These are phyloP conservation scores for Ciconia boyciana DNA, from an alignment of 2,113 vertebrate species.

Conservation along the genomic window DNA sequence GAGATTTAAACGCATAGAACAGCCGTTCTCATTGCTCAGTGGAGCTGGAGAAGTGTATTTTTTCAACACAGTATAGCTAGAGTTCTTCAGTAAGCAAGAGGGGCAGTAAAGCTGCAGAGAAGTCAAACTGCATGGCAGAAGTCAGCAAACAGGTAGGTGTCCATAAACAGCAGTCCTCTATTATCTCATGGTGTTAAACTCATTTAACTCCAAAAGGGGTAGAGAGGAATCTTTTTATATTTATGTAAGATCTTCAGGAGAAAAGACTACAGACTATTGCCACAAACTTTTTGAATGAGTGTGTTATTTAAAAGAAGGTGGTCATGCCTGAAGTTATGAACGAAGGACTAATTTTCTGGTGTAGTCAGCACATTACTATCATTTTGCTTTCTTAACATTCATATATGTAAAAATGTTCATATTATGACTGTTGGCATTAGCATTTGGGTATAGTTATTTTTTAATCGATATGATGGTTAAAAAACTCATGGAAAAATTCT, in stretches of 20 bases:
- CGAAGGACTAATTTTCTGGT: neutral
- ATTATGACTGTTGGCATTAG: neutral
- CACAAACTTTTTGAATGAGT: neutral
- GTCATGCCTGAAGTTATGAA: neutral
- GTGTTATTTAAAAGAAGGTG: neutral
- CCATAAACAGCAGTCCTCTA: neutral
- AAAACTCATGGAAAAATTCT: neutral
- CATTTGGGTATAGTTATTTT: neutral
- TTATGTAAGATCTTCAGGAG: neutral
- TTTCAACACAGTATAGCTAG: neutral
- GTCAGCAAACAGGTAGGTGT: neutral
- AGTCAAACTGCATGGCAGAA: neutral
- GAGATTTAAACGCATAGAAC: neutral
- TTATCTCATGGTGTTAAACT: neutral
- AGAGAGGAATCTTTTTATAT: neutral
- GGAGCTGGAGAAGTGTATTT: neutral
- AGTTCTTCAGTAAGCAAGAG: neutral
- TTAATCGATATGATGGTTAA: neutral
- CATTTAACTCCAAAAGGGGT: neutral
- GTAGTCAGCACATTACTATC: neutral
- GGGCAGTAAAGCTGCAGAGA: neutral
- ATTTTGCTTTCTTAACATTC: neutral
- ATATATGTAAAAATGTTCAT: neutral
- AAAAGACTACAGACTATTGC: neutral
- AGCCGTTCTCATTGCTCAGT: neutral